These are phyloP conservation scores for Ailurus styani DNA, from an alignment of 2,113 vertebrate species.

Conservation along the genomic window DNA sequence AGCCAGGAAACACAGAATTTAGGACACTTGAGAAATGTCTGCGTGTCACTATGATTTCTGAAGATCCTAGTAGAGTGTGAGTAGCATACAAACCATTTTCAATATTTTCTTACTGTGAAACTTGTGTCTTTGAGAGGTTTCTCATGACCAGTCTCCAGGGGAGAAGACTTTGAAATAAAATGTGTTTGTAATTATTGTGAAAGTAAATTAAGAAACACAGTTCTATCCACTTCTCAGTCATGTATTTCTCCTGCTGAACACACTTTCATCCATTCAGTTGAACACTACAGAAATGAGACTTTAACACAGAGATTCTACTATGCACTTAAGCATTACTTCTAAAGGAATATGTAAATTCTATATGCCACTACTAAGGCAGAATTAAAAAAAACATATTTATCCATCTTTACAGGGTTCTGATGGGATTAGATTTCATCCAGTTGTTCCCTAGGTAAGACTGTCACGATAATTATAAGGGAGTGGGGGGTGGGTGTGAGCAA, in stretches of 20 bases:
- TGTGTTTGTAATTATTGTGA: not conserved
- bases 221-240: not conserved
- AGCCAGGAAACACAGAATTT: not conserved
- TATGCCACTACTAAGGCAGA: not conserved
- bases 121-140: not conserved
- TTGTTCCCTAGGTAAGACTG: not conserved
- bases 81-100: not conserved
- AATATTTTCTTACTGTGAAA: not conserved
- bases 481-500: not conserved
- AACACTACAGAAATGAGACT: not conserved
- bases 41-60: not conserved
- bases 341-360: not conserved
- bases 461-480: not conserved
- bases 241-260: not conserved
- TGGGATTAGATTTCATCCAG: not conserved
- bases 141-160: not conserved
- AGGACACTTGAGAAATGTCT: not conserved
- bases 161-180: slow-evolving; percentile 25
- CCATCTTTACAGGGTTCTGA: not conserved
- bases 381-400: not conserved
- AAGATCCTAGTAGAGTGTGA: not conserved
- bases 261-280: not conserved
- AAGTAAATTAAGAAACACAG: not conserved
- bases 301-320: not conserved
- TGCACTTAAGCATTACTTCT: not conserved